phyloP scores from a whole-genome alignment of 1,140 invertebrate genomes.

The Drosophila hydei region DNA sequence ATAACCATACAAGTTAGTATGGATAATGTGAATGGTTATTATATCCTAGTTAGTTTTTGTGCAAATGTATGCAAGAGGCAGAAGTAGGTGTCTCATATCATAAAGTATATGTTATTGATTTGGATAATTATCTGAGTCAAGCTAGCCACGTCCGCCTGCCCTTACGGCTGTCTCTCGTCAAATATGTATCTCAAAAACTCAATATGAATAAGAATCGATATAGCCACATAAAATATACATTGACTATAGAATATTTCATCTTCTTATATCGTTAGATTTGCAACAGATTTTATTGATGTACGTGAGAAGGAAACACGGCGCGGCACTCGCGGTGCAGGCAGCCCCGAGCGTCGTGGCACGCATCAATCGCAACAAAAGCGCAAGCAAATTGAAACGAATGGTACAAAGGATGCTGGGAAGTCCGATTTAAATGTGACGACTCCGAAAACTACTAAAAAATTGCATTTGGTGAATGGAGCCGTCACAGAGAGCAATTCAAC shows the following conservation, averaged over 20 bases:
- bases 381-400: constrained; percentile 52
- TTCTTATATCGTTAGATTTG: constrained; percentile 87
- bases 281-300: constrained; percentile 95
- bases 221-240: too few species aligned
- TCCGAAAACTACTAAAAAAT: constrained; percentile 8
- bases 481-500: constrained; percentile 27
- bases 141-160: too few species aligned
- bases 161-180: too few species aligned
- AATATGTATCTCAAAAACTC: too few species aligned
- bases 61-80: too few species aligned
- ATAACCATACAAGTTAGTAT: too few species aligned
- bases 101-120: not conserved
- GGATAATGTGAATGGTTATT: too few species aligned
- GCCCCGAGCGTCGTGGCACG: constrained; percentile 48
- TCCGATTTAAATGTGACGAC: not conserved
- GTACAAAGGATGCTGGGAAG: constrained; percentile 31
- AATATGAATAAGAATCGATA: too few species aligned
- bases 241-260: not conserved
- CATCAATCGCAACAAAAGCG: constrained; percentile 36
- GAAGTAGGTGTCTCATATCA: too few species aligned
- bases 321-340: constrained; percentile 63
- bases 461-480: not conserved
- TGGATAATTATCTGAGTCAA: too few species aligned
- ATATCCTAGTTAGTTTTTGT: too few species aligned
- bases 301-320: constrained; percentile 90